Conservation (phyloP, 2,888 invertebrate genomes). For the Rotaria macrura region DNA sequence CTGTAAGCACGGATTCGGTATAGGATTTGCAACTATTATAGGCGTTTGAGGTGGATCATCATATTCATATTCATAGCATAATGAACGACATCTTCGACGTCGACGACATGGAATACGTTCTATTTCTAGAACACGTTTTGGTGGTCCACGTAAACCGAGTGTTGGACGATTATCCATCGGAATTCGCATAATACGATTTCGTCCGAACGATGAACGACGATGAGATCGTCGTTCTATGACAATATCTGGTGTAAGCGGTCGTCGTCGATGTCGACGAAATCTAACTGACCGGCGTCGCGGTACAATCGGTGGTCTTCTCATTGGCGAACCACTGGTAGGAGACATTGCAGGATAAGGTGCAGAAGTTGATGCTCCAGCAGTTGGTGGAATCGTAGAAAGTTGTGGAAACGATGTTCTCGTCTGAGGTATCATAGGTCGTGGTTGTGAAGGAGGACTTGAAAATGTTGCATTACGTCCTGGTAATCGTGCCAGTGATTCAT, state of each 20-base stretch:
- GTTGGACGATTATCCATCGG: background rate
- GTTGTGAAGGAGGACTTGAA: background rate
- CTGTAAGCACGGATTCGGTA: background rate
- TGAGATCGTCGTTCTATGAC: background rate
- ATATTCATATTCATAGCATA: background rate
- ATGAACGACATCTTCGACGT: background rate
- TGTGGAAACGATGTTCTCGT: background rate
- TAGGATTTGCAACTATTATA: background rate
- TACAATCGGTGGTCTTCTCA: background rate
- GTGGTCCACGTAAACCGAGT: background rate
- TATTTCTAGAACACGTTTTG: background rate
- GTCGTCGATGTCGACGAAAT: background rate
- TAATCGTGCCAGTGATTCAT: background rate
- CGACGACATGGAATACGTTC: constrained; percentile 3
- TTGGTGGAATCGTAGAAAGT: background rate
- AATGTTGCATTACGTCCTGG: background rate
- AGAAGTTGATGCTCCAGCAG: background rate
- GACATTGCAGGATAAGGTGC: background rate
- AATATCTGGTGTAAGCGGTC: background rate
- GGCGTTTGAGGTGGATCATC: background rate
- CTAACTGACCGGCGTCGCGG: background rate
- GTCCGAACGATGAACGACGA: background rate
- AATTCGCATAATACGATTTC: background rate
- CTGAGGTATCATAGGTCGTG: background rate
- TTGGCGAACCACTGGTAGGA: background rate